Evolutionary conservation across 2,888 invertebrate genomes (phyloP).

Genomic region (Exocentrus adspersus): DNA sequence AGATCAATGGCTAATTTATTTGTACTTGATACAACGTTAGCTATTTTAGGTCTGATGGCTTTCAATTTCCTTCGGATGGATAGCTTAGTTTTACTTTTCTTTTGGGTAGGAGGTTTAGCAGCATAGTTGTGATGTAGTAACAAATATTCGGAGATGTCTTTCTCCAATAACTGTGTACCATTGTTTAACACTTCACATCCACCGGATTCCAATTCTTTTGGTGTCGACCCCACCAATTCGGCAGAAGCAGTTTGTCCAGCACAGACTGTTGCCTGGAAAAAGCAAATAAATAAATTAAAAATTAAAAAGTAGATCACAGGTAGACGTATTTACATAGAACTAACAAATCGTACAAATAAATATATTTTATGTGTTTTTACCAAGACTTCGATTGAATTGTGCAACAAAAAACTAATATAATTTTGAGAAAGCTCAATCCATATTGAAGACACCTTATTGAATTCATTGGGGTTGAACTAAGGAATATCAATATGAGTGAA

Average conservation of each 20-base stretch:
- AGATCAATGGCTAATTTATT: slow-evolving; percentile 33
- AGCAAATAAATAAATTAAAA: not conserved
- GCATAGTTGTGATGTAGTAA: slow-evolving; percentile 60
- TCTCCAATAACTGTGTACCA: slow-evolving; percentile 48
- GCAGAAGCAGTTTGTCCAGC: slow-evolving; percentile 68
- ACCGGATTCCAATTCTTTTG: slow-evolving; percentile 88
- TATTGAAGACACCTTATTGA: no score
- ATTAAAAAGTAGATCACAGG: not conserved
- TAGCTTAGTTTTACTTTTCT: slow-evolving; percentile 15
- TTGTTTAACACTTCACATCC: slow-evolving; percentile 61
- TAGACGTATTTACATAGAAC: not conserved
- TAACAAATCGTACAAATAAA: not conserved
- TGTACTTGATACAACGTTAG: slow-evolving; percentile 5
- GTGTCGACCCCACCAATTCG: slow-evolving; percentile 88
- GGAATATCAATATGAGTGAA: no score
- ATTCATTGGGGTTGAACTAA: no score
- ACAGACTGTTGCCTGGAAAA: slow-evolving; percentile 61
- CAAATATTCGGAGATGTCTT: slow-evolving; percentile 57
- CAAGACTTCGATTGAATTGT: no score
- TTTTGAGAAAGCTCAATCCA: no score
- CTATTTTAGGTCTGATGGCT: slow-evolving; percentile 43
- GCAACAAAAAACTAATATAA: no score
- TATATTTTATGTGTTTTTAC: no score
- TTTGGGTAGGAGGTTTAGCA: slow-evolving; percentile 48
- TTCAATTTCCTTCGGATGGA: slow-evolving; percentile 28